Evolutionary conservation across 2,888 invertebrate species (phyloP).

Genomic region (Polia nebulosa): DNA sequence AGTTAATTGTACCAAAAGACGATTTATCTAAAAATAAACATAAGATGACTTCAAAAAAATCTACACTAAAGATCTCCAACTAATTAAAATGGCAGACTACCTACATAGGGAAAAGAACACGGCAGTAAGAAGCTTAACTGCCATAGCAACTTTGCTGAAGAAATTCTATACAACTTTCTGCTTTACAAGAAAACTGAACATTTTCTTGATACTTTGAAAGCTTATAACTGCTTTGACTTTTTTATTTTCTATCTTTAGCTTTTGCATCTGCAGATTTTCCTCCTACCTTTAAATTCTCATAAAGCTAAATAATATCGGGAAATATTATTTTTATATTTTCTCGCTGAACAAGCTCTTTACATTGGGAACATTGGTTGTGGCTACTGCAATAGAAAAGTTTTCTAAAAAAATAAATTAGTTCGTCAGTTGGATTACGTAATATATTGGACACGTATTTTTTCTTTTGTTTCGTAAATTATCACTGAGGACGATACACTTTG

Average conservation of each 20-base stretch:
- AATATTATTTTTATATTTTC: not conserved
- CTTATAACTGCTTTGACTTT: not conserved
- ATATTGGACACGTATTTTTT: too few relatives aligned
- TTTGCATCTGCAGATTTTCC: not conserved
- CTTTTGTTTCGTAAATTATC: too few relatives aligned
- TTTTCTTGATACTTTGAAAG: constrained; percentile 12
- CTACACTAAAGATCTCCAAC: not conserved
- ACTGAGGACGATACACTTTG: too few relatives aligned
- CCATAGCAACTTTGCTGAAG: constrained; percentile 10
- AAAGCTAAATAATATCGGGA: not conserved
- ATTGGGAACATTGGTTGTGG: not conserved
- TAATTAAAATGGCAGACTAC: not conserved
- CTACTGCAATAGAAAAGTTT: not conserved
- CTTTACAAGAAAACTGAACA: constrained; percentile 6
- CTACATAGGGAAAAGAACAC: not conserved
- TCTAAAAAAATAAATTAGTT: too few relatives aligned
- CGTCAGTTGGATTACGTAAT: too few relatives aligned
- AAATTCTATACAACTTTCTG: constrained; percentile 2
- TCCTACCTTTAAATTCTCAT: not conserved
- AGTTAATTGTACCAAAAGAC: not conserved
- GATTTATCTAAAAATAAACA: not conserved
- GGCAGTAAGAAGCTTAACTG: constrained; percentile 31
- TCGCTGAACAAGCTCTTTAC: not conserved
- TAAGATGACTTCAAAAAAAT: not conserved
- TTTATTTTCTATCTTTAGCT: not conserved